A percentile compares a stretch with the other conserved stretches of the same genome.
These are phyloP conservation scores for Drosophila pseudoananassae DNA, from an alignment of 1,140 invertebrate genomes.

Conservation along the genomic window DNA sequence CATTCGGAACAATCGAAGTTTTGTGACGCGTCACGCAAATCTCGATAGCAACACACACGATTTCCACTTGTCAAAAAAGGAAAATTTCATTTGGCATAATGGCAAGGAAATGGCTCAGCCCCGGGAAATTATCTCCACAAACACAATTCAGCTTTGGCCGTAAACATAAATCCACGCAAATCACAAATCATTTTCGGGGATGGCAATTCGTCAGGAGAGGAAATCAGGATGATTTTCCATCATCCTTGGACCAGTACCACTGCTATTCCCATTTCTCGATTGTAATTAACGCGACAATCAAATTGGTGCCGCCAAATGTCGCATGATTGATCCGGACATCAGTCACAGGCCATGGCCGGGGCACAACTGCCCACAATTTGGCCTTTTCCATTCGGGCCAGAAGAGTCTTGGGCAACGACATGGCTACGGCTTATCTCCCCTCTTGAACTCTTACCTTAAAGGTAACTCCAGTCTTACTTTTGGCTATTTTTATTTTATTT, in stretches of 20 bases:
- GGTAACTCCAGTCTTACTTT: not conserved
- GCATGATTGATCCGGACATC: conserved; percentile 50
- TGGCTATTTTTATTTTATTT: too few relatives aligned
- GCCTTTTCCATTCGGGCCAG: conserved; percentile 47
- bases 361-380: conserved; percentile 55
- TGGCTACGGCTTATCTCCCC: conserved; percentile 9
- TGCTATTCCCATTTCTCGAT: conserved; percentile 15
- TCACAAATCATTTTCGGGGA: conserved; percentile 68
- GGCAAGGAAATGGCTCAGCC: not conserved
- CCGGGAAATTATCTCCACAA: conserved; percentile 35
- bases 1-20: conserved; percentile 44
- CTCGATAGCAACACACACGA: conserved; percentile 56
- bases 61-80: conserved; percentile 62
- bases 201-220: conserved; percentile 58
- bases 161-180: conserved; percentile 60
- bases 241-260: conserved; percentile 17
- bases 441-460: conserved; percentile 1
- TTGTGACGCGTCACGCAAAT: conserved; percentile 70
- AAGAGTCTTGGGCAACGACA: conserved; percentile 25
- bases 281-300: conserved; percentile 79
- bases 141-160: conserved; percentile 44
- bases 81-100: conserved; percentile 53
- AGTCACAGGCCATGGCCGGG: conserved; percentile 41
- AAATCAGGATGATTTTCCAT: conserved; percentile 23
- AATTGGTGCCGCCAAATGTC: conserved; percentile 64